A percentile compares a stretch with the other conserved stretches of the same genome.
These are phyloP conservation scores for Chrysomela aeneicollis DNA, from an alignment of 2,888 invertebrate genomes.

Conservation along the genomic window DNA sequence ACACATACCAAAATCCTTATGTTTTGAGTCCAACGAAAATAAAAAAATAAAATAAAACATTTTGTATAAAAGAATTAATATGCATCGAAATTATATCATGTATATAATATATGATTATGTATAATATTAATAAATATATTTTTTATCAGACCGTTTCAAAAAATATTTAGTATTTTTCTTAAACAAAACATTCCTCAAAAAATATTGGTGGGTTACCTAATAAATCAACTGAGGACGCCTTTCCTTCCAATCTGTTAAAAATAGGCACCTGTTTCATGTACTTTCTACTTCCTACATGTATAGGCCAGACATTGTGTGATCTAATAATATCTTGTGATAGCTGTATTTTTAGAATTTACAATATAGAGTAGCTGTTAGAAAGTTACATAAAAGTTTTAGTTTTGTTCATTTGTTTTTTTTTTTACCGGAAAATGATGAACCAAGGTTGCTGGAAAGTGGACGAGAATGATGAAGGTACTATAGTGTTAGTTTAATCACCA, in stretches of 20 bases:
- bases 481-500: not conserved
- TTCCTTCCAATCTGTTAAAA: not conserved
- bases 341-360: constrained; percentile 32
- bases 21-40: too few species aligned
- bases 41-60: too few species aligned
- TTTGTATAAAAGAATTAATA: too few species aligned
- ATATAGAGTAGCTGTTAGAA: constrained; percentile 28
- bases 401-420: not conserved
- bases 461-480: constrained; percentile 60
- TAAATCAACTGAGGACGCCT: not conserved
- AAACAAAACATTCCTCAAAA: too few species aligned
- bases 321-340: constrained; percentile 31
- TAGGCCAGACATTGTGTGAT: constrained; percentile 4
- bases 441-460: constrained; percentile 60
- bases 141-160: too few species aligned
- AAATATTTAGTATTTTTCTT: too few species aligned
- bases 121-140: too few species aligned
- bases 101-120: too few species aligned
- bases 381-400: constrained; percentile 26
- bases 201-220: too few species aligned
- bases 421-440: constrained; percentile 48
- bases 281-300: constrained; percentile 7
- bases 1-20: too few species aligned
- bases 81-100: too few species aligned
- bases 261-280: not conserved